Base-by-base conservation (phyloP, 2,888 invertebrate species). In the Caenorhabditis becei region DNA sequence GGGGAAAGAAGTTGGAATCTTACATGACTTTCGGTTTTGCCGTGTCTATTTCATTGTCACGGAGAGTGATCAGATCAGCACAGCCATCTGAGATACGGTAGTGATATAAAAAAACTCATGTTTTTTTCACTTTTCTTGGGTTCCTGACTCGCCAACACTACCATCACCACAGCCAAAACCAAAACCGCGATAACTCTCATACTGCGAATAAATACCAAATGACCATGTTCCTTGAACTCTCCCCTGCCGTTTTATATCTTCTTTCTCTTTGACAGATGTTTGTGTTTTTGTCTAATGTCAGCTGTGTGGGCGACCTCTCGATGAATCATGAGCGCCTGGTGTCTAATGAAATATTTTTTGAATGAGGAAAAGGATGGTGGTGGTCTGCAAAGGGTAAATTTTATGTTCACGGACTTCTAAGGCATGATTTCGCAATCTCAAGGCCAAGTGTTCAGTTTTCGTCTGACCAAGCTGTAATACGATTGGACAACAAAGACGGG, bases 211-310 rank as follows among this genome's bases (percentile, higher is more conserved):
- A 18, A 16, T 32, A 20, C 56, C 28, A 54, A 26, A 18, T 8
- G 35, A 5, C 5, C n/a, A 44, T 44, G 26, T 44, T 20, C 37
- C 32, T 32, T 14, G 53, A 26, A 35, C 49, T 28, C 53, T 35
- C 11, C 14, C 41, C 14, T 41, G 7, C 20, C 11, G 49, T 49
- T 49, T 70, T 70, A 51, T 70, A 70, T 70, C 37, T 59, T 37
- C 24, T 32, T 35, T 44, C 41, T 18, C 18, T 41, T 61, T 37
- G 61, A 41, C 53, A 61, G 51, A 51, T 70, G 51, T 53, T 61
- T 49, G 28, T 62, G 59, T 62, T 71, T 44, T 71, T 62, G 26
- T 37, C 23, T 14, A 4, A 28, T 44, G 62, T 32, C 71, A 71
- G 71, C 54, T 71, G 69, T 58, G 65, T 47, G 47, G 41, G 37